Evolutionary conservation across 2,888 invertebrate species (phyloP).

Genomic region (Cryptus viduatorius): DNA sequence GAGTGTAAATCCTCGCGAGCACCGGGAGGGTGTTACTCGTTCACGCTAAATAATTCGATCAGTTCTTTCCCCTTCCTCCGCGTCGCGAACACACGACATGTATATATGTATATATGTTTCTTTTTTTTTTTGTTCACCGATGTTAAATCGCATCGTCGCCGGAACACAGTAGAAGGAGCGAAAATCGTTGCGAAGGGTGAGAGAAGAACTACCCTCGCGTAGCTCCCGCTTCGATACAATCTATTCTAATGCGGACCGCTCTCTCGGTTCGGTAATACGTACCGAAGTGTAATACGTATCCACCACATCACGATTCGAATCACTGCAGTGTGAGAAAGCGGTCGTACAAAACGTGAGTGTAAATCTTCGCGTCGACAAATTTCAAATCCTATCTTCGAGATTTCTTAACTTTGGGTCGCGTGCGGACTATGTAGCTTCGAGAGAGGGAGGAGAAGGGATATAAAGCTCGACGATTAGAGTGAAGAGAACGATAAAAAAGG

Average conservation of each 20-base stretch:
- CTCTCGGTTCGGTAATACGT: conserved; percentile 38
- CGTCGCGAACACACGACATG: conserved; percentile 29
- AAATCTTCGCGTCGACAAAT: conserved; percentile 77
- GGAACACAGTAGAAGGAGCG: conserved; percentile 33
- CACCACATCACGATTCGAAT: conserved; percentile 6
- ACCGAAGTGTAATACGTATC: conserved; percentile 14
- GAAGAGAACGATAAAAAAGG: background rate
- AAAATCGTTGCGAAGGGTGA: conserved; percentile 43
- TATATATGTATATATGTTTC: background rate
- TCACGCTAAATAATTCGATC: conserved; percentile 61
- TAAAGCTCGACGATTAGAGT: conserved; percentile 16
- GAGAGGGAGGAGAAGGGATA: conserved; percentile 16
- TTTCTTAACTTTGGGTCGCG: conserved; percentile 69
- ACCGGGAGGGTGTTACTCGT: conserved; percentile 37
- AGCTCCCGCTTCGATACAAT: conserved; percentile 69
- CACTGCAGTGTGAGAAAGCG: conserved; percentile 1
- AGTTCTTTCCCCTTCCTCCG: conserved; percentile 26
- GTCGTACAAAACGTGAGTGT: conserved; percentile 62
- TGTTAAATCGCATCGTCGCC: conserved; percentile 38
- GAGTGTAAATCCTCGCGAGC: conserved; percentile 46
- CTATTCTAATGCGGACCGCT: conserved; percentile 73
- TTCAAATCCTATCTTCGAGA: conserved; percentile 75
- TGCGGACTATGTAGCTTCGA: conserved; percentile 10
- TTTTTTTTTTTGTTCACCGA: conserved; percentile 31
- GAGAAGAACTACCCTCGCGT: conserved; percentile 50